phyloP scores from a whole-genome alignment of 2,113 vertebrate genomes.

The Toxostoma redivivum region DNA sequence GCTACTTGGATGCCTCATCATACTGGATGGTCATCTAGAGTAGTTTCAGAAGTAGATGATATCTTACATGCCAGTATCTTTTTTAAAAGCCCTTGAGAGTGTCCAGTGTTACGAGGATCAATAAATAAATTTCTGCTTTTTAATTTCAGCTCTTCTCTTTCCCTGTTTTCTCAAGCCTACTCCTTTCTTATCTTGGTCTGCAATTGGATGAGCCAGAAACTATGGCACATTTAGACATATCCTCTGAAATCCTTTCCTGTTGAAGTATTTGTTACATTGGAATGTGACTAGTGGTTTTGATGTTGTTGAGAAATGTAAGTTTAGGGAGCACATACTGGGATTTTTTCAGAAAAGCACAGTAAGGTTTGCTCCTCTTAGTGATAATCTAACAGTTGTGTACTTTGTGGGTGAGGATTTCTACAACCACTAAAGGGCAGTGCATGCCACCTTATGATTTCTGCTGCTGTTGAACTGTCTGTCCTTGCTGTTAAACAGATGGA shows the following conservation, averaged over 20 bases:
- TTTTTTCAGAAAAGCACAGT: background rate
- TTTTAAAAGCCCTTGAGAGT: background rate
- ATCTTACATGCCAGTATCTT: background rate
- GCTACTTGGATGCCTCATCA: background rate
- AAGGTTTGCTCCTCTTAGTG: background rate
- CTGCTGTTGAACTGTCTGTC: background rate
- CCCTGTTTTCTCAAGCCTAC: background rate
- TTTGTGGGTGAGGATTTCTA: background rate
- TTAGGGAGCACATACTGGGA: background rate
- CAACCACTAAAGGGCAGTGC: constrained; percentile 54
- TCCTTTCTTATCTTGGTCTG: background rate
- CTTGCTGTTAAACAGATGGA: background rate
- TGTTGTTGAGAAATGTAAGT: background rate
- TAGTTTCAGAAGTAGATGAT: background rate
- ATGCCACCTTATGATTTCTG: constrained; percentile 20
- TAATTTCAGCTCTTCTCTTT: background rate
- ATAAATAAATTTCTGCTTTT: background rate
- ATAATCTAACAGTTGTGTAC: background rate
- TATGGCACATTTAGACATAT: background rate
- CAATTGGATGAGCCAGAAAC: background rate
- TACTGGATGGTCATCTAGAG: background rate
- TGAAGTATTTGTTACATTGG: background rate
- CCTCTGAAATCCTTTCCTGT: background rate
- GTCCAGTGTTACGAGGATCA: background rate
- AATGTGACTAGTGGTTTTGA: background rate